These are phyloP conservation scores for Maniola hyperantus DNA, from an alignment of 2,888 invertebrate species.

Conservation along the genomic window DNA sequence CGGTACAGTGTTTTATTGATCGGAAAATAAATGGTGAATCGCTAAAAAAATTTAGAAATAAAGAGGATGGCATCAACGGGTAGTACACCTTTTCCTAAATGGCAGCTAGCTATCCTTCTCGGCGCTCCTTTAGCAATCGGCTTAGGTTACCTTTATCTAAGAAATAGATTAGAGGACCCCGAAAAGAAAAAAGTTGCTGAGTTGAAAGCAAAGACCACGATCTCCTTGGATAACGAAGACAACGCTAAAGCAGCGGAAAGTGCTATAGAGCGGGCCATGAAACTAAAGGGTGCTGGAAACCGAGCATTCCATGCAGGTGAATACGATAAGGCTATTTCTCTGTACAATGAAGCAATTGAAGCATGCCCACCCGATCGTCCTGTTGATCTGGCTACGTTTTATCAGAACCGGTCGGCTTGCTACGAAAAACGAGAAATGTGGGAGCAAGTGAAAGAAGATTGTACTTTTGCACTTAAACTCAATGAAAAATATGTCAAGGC, in stretches of 20 bases:
- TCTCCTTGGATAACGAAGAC: conserved; percentile 84
- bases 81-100: conserved; percentile 87
- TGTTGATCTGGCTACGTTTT: conserved; percentile 93
- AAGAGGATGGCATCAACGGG: conserved; percentile 75
- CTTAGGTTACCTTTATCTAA: conserved; percentile 90
- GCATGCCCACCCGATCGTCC: conserved; percentile 89
- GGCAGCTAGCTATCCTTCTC: conserved; percentile 93
- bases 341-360: conserved; percentile 97
- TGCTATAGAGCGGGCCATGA: conserved; percentile 88
- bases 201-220: conserved; percentile 79
- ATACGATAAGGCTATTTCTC: conserved; percentile 94
- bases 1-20: conserved; percentile 49
- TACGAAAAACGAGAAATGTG: conserved; percentile 95
- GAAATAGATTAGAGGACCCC: conserved; percentile 80
- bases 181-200: conserved; percentile 80
- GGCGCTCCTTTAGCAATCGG: conserved; percentile 93
- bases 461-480: conserved; percentile 90
- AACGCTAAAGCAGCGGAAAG: conserved; percentile 74
- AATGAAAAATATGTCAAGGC: conserved; percentile 96
- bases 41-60: conserved; percentile 54
- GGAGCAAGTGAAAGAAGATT: conserved; percentile 92
- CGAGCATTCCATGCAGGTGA: conserved; percentile 91
- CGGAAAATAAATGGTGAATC: conserved; percentile 67
- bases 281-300: conserved; percentile 95
- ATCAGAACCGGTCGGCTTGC: conserved; percentile 97